Base-by-base conservation (phyloP, 1,140 invertebrate species). In the Leptonema lineaticorne region DNA sequence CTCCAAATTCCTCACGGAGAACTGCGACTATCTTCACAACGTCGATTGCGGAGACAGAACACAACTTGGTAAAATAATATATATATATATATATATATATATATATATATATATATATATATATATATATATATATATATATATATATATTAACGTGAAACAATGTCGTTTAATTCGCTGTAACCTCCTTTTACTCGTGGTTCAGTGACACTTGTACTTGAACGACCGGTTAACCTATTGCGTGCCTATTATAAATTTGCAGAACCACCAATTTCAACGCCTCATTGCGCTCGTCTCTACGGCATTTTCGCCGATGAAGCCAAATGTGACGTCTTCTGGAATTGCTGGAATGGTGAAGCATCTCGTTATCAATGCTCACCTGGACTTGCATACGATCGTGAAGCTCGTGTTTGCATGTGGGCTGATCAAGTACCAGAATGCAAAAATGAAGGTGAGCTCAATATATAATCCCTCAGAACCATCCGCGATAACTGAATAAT, bases 11-110 rank as follows among this genome's bases (percentile, higher is more conserved):
- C 83, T 94, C 73, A 93, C 92, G 48, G 94, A 97, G 78, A 96
- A 96, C 84, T 97, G 95, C 74, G 94, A 96, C 79, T 96, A 96
- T 82, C 86, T 95, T 67, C 93, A 96, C 84, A 96, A 96, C 74
- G 94, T 96, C n/a, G 93, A 96, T 73, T 96, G 95, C 78, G 92
- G 92, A 14, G 92, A 94, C 46, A 89, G 95, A 74, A 81, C 88
- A 70, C 90, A 95, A 77, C 83, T 95, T 69, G 93, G 90, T 91
- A 76, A 85, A 84, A 18, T 58, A 59, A 18, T 60, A 2, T 29
- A 30, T 33, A 33, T n/a, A n/a, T n/a, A n/a, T n/a, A n/a, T n/a
- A n/a, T n/a, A n/a, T n/a, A n/a, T n/a, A n/a, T n/a, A n/a, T n/a
- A n/a, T n/a, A n/a, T n/a, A n/a, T n/a, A n/a, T n/a, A n/a, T n/a